These are phyloP conservation scores for Platanista minor DNA, from an alignment of 2,113 vertebrate species.

Conservation along the genomic window DNA sequence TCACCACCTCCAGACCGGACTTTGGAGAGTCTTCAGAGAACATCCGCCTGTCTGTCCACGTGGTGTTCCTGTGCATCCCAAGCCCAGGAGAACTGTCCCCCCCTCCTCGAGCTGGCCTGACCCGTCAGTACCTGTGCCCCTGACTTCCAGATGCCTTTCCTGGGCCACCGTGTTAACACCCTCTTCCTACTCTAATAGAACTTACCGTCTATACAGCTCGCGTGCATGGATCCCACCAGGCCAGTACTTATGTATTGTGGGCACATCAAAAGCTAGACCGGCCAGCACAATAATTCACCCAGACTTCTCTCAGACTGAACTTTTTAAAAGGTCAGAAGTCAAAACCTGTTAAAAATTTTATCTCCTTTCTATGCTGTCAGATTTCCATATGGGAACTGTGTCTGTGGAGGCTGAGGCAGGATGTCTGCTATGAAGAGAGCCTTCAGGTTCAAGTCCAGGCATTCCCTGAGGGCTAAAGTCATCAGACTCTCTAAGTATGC, in stretches of 20 bases:
- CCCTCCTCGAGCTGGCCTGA: neutral
- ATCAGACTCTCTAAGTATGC: neutral
- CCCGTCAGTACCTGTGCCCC: too few species aligned
- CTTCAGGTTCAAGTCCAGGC: neutral
- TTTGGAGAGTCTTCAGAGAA: neutral
- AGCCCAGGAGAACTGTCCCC: neutral
- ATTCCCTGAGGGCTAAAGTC: neutral
- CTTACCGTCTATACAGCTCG: fast-evolving
- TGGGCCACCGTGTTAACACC: neutral
- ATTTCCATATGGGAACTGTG: neutral
- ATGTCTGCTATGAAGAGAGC: neutral
- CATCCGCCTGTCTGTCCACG: neutral
- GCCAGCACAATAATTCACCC: conserved; percentile 3
- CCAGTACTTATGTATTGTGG: neutral
- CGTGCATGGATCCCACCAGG: neutral
- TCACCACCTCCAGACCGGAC: neutral
- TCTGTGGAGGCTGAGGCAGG: neutral
- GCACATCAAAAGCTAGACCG: neutral
- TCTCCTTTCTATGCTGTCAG: neutral
- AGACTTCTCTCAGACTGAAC: neutral
- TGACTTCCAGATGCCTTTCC: neutral
- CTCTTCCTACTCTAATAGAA: neutral
- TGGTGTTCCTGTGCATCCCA: neutral
- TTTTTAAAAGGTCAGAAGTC: conserved; percentile 39
- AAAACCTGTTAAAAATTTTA: neutral